Base-by-base conservation (phyloP, 2,888 invertebrate species). In the Drosophila diplacantha region DNA sequence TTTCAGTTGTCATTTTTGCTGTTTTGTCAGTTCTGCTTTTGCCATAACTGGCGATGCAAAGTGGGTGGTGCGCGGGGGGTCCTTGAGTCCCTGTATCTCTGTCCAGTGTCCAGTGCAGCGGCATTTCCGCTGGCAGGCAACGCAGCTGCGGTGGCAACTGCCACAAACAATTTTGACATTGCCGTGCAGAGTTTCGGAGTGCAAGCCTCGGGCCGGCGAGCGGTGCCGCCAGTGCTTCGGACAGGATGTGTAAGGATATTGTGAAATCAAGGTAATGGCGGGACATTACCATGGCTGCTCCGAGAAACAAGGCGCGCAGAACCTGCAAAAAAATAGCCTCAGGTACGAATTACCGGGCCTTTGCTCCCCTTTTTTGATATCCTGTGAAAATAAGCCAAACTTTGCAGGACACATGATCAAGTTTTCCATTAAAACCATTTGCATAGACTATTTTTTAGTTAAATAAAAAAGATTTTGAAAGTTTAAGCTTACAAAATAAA, bases 201-300 rank as follows among this genome's bases (percentile, higher is more conserved):
- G 47, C 34, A 24, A 14, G 58, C 22, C 50, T 44, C 38, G 60
- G 55, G 64, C 61, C 37, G 39, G 14, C 22, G 35, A 24, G 34
- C 54, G 52, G 60, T 22, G 39, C 43, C 49, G 39, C 29, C 50
- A 64, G 54, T 81, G 79, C 73, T 49, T 57, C 35, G 71, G 71
- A 73, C 81, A 79, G 79, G 81, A 79, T 79, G 81, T 81, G 78
- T 75, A 78, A 74, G 81, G 81, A 83, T 81, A 83, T 83, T 79
- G 79, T 79, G 78, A 83, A 79, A 79, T 79, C 81, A 83, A 81
- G 78, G 83, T 74, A 83, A 79, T 78, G 80, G 83, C 69, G 75
- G 62, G 66, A 71, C 80, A 74, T 81, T 81, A 81, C 75, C 76
- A 75, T 78, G 76, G 76, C 71, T 65, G 73, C 63, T 56, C 52